Conservation (phyloP, 2,113 vertebrate genomes). For the Serinus canaria region DNA sequence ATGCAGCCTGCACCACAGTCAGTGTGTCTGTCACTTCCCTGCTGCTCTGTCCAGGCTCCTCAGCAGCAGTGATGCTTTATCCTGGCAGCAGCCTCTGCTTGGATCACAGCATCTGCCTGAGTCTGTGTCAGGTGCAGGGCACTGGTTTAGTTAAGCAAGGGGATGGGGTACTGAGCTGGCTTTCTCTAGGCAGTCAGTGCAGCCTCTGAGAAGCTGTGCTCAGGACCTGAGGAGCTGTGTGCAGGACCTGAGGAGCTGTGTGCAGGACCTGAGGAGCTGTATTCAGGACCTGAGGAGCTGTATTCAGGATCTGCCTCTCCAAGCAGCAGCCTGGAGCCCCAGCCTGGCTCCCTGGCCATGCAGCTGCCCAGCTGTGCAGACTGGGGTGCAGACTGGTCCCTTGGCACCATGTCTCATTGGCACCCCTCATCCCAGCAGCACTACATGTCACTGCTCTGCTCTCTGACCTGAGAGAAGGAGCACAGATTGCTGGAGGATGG, state of each 20-base stretch:
- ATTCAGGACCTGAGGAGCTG: no score
- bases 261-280: no score
- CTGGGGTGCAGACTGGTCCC: background rate
- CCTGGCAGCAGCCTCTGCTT: background rate
- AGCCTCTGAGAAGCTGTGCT: background rate
- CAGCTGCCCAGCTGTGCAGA: background rate
- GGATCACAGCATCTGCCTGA: background rate
- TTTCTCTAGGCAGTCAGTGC: background rate
- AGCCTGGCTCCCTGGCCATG: background rate
- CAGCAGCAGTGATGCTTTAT: background rate
- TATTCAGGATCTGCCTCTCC: background rate
- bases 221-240: no score
- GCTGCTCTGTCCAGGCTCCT: background rate
- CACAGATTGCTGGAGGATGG: background rate
- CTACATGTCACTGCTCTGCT: background rate
- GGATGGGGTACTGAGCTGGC: background rate
- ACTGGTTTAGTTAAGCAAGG: background rate
- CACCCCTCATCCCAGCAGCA: background rate
- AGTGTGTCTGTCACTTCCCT: background rate
- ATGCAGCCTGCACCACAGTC: background rate
- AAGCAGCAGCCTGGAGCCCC: background rate
- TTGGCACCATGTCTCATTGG: background rate
- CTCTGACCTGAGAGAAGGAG: background rate
- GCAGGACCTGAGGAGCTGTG: background rate
- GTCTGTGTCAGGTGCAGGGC: background rate